A percentile compares a stretch with the other conserved stretches of the same genome.
These are phyloP conservation scores for Thalpophila matura DNA, from an alignment of 2,888 invertebrate species.

Conservation along the genomic window DNA sequence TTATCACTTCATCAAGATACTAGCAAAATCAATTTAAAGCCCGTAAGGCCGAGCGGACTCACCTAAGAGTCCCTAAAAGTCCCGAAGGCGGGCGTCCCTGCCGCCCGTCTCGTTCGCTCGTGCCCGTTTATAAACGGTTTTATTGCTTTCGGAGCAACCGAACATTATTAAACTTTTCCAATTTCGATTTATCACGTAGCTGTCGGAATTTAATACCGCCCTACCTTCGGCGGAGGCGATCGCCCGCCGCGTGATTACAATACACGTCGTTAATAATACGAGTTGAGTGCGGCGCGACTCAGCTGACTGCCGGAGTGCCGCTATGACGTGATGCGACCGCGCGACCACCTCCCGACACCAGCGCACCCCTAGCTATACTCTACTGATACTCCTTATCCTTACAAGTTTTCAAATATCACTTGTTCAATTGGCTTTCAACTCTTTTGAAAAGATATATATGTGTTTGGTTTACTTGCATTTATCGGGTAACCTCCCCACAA, in stretches of 20 bases:
- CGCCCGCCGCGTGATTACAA: slow-evolving; percentile 91
- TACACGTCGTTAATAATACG: slow-evolving; percentile 90
- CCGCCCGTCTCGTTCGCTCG: slow-evolving; percentile 89
- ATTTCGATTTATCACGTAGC: slow-evolving; percentile 91
- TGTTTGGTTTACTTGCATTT: not conserved
- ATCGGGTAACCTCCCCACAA: not conserved
- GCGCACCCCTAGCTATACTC: slow-evolving; percentile 57
- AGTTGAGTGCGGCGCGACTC: slow-evolving; percentile 77
- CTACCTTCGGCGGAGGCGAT: slow-evolving; percentile 91
- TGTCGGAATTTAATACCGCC: slow-evolving; percentile 91
- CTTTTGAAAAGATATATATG: not conserved
- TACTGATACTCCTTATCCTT: slow-evolving; percentile 15
- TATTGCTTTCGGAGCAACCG: slow-evolving; percentile 91
- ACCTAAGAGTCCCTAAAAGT: slow-evolving; percentile 89
- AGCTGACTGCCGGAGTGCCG: slow-evolving; percentile 66
- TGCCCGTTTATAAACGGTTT: slow-evolving; percentile 91
- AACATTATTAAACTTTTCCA: slow-evolving; percentile 92
- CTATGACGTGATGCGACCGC: slow-evolving; percentile 46
- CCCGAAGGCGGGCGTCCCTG: slow-evolving; percentile 88
- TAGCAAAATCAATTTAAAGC: slow-evolving; percentile 86
- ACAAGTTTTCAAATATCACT: slow-evolving; percentile 26
- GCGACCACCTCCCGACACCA: slow-evolving; percentile 46
- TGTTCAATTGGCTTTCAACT: slow-evolving; percentile 10
- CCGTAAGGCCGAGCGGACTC: slow-evolving; percentile 83
- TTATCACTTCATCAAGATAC: slow-evolving; percentile 87